phyloP scores from a whole-genome alignment of 1,140 invertebrate species.

The Conus betulinus region DNA sequence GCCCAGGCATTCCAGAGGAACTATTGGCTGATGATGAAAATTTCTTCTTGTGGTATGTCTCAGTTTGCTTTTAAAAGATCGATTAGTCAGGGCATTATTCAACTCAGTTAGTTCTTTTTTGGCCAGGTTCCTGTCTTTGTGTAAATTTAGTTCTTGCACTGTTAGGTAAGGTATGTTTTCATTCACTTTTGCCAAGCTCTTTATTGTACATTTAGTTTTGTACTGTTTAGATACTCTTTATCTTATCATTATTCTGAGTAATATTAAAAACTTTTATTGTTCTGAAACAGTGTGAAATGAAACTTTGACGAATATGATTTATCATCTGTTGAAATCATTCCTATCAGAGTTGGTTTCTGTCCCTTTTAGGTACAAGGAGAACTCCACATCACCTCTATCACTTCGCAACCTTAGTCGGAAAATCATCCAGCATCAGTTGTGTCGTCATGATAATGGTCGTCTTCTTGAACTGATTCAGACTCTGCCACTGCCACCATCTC shows the following conservation, averaged over 20 bases:
- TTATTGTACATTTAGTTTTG: too few species aligned
- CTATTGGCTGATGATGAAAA: slow-evolving; percentile 66
- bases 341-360: neutral
- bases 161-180: too few species aligned
- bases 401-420: slow-evolving; percentile 72
- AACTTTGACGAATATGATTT: too few species aligned
- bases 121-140: too few species aligned
- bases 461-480: slow-evolving; percentile 53
- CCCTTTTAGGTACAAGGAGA: slow-evolving; percentile 59
- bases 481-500: slow-evolving; percentile 61
- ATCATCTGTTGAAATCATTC: neutral
- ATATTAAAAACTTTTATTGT: too few species aligned
- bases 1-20: slow-evolving; percentile 71
- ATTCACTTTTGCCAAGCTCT: too few species aligned
- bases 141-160: too few species aligned
- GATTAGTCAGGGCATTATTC: too few species aligned
- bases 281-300: too few species aligned
- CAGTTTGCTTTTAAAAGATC: neutral
- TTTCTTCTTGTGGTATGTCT: slow-evolving; percentile 63
- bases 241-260: too few species aligned
- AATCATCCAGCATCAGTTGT: slow-evolving; percentile 69
- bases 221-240: too few species aligned
- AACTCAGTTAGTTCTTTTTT: too few species aligned
- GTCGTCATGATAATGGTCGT: slow-evolving; percentile 48
- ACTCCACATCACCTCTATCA: slow-evolving; percentile 67